These are phyloP conservation scores for Pygocentrus nattereri DNA, from an alignment of 2,797 vertebrate species.

Conservation along the genomic window DNA sequence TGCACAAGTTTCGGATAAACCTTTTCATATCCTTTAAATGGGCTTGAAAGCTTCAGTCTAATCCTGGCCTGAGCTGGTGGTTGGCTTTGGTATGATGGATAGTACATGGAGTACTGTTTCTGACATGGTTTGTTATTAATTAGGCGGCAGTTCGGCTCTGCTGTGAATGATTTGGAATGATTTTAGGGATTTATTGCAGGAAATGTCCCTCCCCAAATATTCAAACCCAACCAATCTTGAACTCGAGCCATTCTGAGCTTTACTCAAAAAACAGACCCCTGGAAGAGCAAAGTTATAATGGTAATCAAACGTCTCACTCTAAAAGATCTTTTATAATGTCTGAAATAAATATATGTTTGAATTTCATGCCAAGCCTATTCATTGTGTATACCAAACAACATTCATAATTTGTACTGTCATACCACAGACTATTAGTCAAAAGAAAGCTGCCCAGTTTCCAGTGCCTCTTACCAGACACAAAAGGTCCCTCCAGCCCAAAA, in stretches of 20 bases:
- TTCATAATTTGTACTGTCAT: neutral
- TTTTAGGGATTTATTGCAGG: constrained; percentile 45
- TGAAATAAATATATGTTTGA: constrained; percentile 1
- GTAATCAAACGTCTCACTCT: constrained; percentile 39
- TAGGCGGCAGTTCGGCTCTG: constrained; percentile 22
- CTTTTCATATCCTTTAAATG: constrained; percentile 40
- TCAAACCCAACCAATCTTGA: constrained; percentile 32
- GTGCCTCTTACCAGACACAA: neutral
- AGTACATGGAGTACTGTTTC: constrained; percentile 29
- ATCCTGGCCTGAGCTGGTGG: constrained; percentile 37
- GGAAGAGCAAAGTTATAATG: constrained; percentile 4
- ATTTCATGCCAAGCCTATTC: neutral
- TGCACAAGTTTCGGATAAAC: constrained; percentile 34
- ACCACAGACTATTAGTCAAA: constrained; percentile 15
- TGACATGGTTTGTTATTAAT: constrained; percentile 49
- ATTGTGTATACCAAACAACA: constrained; percentile 1
- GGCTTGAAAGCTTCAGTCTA: constrained; percentile 33
- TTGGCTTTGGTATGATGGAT: constrained; percentile 42
- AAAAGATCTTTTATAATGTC: neutral
- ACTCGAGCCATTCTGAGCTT: neutral
- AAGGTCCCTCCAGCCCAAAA: too few species aligned
- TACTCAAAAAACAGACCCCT: constrained; percentile 9
- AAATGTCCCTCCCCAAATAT: constrained; percentile 26
- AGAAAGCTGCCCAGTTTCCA: neutral
- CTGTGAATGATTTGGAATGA: constrained; percentile 38